A percentile compares a stretch with the other conserved stretches of the same genome.
Conservation (phyloP, 2,113 vertebrate genomes). For the Smithornis capensis region DNA sequence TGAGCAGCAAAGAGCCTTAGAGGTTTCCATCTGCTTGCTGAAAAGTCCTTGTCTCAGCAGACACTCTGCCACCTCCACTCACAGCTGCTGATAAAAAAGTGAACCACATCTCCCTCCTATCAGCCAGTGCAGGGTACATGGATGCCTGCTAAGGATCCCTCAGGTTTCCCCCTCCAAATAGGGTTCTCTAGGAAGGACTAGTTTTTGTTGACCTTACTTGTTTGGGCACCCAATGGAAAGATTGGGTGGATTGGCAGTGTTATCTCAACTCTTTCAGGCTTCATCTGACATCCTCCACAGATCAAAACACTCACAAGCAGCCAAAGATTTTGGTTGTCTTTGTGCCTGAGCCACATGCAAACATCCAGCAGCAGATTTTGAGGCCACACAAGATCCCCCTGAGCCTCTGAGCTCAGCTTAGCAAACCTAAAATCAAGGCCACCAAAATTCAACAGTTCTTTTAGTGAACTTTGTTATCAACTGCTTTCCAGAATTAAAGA, state of each 20-base stretch:
- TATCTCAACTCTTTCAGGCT: not conserved
- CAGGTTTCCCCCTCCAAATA: not conserved
- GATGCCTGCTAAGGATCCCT: not conserved
- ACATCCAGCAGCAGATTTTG: not conserved
- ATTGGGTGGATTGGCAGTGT: not conserved
- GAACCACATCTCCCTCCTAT: not conserved
- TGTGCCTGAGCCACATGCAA: not conserved
- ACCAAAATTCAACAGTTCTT: not conserved
- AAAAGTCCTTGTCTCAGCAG: not conserved
- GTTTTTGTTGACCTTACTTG: not conserved
- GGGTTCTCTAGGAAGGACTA: not conserved
- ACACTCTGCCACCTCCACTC: not conserved
- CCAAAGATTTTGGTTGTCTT: not conserved
- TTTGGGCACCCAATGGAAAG: not conserved
- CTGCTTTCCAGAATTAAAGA: not conserved
- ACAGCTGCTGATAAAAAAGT: not conserved
- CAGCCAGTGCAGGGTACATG: not conserved
- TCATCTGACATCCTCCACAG: not conserved
- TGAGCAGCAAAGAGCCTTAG: not conserved
- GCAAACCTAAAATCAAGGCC: not conserved
- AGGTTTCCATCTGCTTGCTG: not conserved
- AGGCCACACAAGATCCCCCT: not conserved
- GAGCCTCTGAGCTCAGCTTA: not conserved
- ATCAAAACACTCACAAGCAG: not conserved
- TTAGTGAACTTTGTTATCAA: not conserved